These are phyloP conservation scores for Taurulus bubalis DNA, from an alignment of 2,113 vertebrate species.

Conservation along the genomic window DNA sequence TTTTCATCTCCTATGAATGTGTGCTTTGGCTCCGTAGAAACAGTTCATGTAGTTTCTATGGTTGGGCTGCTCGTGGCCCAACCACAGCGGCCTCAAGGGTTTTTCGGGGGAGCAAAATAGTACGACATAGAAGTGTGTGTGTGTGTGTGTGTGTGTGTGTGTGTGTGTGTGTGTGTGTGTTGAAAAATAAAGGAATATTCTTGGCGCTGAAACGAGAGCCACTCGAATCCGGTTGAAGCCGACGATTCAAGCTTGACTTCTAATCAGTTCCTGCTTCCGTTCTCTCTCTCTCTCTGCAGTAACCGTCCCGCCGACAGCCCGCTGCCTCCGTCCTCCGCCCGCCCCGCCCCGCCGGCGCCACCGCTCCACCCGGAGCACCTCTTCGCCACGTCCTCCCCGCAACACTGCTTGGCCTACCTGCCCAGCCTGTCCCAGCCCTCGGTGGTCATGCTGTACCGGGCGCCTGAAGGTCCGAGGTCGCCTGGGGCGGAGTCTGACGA, in stretches of 20 bases:
- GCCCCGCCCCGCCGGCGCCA: slow-evolving; percentile 14
- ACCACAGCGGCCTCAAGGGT: slow-evolving; percentile 29
- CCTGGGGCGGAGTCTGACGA: slow-evolving; percentile 28
- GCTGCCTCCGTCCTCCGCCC: neutral
- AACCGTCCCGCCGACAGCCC: slow-evolving; percentile 9
- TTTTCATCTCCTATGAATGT: slow-evolving; percentile 8
- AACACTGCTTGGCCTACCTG: slow-evolving; percentile 83
- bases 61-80: slow-evolving; percentile 13
- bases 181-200: slow-evolving; percentile 40
- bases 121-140: slow-evolving; percentile 5
- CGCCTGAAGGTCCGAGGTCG: slow-evolving; percentile 50
- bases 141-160: too few species aligned
- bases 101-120: slow-evolving; percentile 4
- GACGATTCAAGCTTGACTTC: neutral
- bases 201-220: slow-evolving; percentile 6
- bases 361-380: slow-evolving; percentile 69
- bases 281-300: slow-evolving; percentile 10
- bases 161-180: too few species aligned
- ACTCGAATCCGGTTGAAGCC: neutral
- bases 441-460: slow-evolving; percentile 87
- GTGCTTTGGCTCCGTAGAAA: neutral
- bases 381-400: slow-evolving; percentile 63
- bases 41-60: slow-evolving; percentile 17
- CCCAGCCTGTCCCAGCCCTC: slow-evolving; percentile 87
- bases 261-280: neutral